Conservation (phyloP, 2,888 invertebrate genomes). For the Parnassius glacialis region DNA sequence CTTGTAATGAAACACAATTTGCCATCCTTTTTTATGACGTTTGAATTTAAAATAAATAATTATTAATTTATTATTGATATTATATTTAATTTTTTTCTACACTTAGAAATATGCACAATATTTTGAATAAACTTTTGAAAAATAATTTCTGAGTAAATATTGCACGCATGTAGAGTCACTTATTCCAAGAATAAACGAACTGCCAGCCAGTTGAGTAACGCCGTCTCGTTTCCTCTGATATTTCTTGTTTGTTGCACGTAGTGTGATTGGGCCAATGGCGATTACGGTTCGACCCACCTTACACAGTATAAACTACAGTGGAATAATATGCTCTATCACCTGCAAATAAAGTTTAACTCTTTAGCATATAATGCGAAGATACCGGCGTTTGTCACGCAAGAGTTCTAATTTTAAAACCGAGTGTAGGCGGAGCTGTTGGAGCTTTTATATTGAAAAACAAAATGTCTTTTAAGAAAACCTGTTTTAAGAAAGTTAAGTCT, state of each 20-base stretch:
- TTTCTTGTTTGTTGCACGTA: conserved; percentile 77
- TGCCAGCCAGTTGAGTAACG: conserved; percentile 40
- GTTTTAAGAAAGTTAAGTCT: conserved; percentile 79
- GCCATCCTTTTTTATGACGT: conserved; percentile 14
- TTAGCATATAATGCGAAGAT: conserved; percentile 74
- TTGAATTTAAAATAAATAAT: conserved; percentile 16
- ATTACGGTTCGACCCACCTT: conserved; percentile 79
- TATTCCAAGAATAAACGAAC: not conserved
- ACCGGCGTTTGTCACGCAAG: conserved; percentile 80
- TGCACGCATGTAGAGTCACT: not conserved
- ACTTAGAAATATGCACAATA: not conserved
- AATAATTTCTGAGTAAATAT: not conserved
- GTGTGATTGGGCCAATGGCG: conserved; percentile 77
- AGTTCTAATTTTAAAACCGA: conserved; percentile 81
- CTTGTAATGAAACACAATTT: conserved; percentile 2
- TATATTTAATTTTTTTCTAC: not conserved
- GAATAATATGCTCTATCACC: conserved; percentile 76
- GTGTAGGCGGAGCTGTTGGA: conserved; percentile 79
- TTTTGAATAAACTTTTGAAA: not conserved
- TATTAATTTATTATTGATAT: conserved; percentile 4
- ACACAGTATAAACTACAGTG: conserved; percentile 67
- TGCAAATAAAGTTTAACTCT: conserved; percentile 78
- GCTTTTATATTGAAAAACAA: conserved; percentile 78
- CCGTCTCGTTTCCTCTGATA: conserved; percentile 69
- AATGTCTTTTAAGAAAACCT: conserved; percentile 78